Base-by-base conservation (phyloP, 2,113 vertebrate species). In the Trinectes maculatus region DNA sequence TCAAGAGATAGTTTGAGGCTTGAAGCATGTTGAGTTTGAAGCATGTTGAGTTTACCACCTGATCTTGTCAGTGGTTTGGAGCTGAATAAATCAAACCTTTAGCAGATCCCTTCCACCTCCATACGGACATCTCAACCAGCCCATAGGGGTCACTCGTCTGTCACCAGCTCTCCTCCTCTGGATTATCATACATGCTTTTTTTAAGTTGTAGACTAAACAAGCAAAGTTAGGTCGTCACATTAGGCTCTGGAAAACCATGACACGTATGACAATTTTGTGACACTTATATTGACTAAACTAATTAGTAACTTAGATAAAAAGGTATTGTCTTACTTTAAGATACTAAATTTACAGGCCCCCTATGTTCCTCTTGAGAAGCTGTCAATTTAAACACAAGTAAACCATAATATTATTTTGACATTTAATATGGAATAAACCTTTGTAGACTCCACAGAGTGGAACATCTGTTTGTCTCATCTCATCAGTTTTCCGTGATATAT, bases 401-500 rank as follows among this genome's bases (percentile, higher is more conserved):
- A n/a, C n/a, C n/a, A n/a, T n/a, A 12, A 8, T 33, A 43, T 54
- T 26, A 58, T 8, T 44, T 21, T 62, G 19, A 69, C 18, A 18
- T 25, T 36, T 42, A 49, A 53, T 61, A 11, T 29, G 19, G 8
- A 52, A 22, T 16, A 24, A 26, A 43, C 8, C 16, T 5, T 21
- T 34, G 19, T 10, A 3, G 5, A 7, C 13, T 37, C 8, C 22
- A 15, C 59, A 36, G 7, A n/a, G 26, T 1, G 21, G 54, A 25
- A 25, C 24, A 21, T 58, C 34, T 59, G 34, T 72, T 22, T 75
- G 40, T 68, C 69, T 31, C 28, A 40, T 37, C n/a, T n/a, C n/a
- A n/a, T n/a, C n/a, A n/a, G n/a, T n/a, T n/a, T n/a, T n/a, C n/a
- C n/a, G n/a, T n/a, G n/a, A n/a, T n/a, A n/a, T n/a, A n/a, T n/a